Evolutionary conservation across 2,888 invertebrate genomes (phyloP), one percentile per base, ranked within the genome.

Genomic region (Glaucopsyche alexis): DNA sequence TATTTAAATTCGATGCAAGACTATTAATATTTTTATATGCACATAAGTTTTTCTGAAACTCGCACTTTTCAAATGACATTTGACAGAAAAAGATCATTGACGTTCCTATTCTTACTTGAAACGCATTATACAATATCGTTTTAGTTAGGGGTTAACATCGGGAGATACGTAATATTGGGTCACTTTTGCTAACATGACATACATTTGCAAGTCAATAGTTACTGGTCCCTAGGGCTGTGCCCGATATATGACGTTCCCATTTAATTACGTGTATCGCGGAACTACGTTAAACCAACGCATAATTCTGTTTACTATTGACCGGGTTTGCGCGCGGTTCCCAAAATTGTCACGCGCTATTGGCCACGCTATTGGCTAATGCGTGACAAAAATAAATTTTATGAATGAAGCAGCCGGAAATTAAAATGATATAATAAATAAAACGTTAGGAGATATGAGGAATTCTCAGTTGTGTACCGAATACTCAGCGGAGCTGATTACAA

Each of bases 371-470:
- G 42, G 66, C 40, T 42, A 47, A 45, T 47, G 16, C 69, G 29
- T 1, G 69, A 29, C 47, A 29, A 69, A 69, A 49, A 69, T 69
- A 69, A 29, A 67, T 19, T 49, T 47, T 49, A 47, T 69, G 29
- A 69, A 69, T 69, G 69, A 69, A 47, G 47, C 49, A 47, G 69
- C 49, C 11, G 49, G 69, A 69, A 69, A 69, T 19, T 45, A 42
- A 42, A 67, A 67, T 45, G 45, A 42, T 67, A 67, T 67, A 60
- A 60, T 7, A 60, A 60, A 60, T 29, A 55, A 55, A 19, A 16
- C 55, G 11, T 16, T 19, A 29, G 47, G 13, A 47, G 60, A 60
- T 60, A 60, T 60, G 29, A 60, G 6, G 29, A 60, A 38, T 60
- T 60, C 60, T 29, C 14, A 60, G 60, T 60, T 60, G 29, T 60